Base-by-base conservation (phyloP, 2,797 vertebrate genomes). In the Nothura maculosa region DNA sequence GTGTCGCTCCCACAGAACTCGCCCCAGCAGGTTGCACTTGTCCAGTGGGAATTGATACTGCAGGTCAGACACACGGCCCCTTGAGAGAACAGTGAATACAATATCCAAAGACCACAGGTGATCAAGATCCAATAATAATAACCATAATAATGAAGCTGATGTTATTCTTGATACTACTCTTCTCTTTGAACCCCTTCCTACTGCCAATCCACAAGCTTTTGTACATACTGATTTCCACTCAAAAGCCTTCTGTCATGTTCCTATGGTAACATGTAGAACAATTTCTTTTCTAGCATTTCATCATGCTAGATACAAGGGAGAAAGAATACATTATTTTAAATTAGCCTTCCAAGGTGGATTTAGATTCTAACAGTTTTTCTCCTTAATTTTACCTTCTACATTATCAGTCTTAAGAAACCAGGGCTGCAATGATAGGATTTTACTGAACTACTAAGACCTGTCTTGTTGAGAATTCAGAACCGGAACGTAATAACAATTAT, bases 141-240 rank as follows among this genome's bases (percentile, higher is more conserved):
- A 47, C 21, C 47, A 47, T 47, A 47, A 47, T 47, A 47, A 47
- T 47, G 11, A 47, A 47, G 47, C 24, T 47, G 22, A 47, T 47
- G 21, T 47, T 47, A 63, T 22, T 75, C 76, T 60, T 88, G 69
- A 75, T 63, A 30, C 9, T 85, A 34, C n/a, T 75, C 72, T 92
- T 89, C n/a, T 62, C 75, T 95, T 90, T 94, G 78, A 93, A 89
- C 57, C 58, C 80, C 66, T 63, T 92, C 48, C 76, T 21, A 47
- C 55, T 89, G 62, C n/a, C 55, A 82, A 14, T 42, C 91, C 57
- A 54, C 19, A 81, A 82, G 78, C 50, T 72, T 60, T 42, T 63
- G 15, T 50, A 43, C 74, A 54, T 45, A 25, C 10, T 77, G 60
- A 27, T 36, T 60, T 80, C 36, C 16, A 28, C 21, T 89, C 74